These are phyloP conservation scores for Loris lydekkerianus DNA, from an alignment of 2,797 vertebrate genomes.

Conservation along the genomic window DNA sequence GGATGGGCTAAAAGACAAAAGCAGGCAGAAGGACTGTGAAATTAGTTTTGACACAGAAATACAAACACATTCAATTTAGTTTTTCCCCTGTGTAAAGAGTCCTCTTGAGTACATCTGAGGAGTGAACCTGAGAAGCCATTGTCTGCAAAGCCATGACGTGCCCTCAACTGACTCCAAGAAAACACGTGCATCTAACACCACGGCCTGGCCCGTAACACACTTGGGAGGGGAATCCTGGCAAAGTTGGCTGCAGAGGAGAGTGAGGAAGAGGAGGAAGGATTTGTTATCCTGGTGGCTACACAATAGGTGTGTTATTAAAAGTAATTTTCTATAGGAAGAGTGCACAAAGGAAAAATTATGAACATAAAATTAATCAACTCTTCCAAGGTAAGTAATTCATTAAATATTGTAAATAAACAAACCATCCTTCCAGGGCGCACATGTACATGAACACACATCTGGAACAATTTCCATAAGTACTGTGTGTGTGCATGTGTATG, in stretches of 20 bases:
- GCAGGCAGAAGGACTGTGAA: not conserved
- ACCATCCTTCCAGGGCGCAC: not conserved
- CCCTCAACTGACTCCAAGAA: not conserved
- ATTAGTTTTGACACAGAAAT: not conserved
- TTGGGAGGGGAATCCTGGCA: not conserved
- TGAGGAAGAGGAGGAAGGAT: not conserved
- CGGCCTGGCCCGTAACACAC: rapidly evolving
- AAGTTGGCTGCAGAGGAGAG: not conserved
- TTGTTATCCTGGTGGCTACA: not conserved
- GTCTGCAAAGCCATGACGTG: not conserved
- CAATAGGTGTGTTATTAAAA: too few relatives aligned
- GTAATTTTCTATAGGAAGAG: not conserved
- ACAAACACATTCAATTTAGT: not conserved
- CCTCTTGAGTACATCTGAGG: not conserved
- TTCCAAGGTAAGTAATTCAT: not conserved
- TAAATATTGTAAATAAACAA: not conserved
- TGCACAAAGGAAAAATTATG: not conserved
- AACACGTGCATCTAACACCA: not conserved
- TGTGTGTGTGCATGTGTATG: not conserved
- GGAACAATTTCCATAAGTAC: not conserved
- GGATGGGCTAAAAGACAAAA: not conserved
- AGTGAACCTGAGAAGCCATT: not conserved
- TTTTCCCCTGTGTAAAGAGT: not conserved
- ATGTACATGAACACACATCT: not conserved
- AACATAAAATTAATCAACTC: not conserved